Conservation (phyloP, 1,140 invertebrate genomes). For the Zaprionus inermis region DNA sequence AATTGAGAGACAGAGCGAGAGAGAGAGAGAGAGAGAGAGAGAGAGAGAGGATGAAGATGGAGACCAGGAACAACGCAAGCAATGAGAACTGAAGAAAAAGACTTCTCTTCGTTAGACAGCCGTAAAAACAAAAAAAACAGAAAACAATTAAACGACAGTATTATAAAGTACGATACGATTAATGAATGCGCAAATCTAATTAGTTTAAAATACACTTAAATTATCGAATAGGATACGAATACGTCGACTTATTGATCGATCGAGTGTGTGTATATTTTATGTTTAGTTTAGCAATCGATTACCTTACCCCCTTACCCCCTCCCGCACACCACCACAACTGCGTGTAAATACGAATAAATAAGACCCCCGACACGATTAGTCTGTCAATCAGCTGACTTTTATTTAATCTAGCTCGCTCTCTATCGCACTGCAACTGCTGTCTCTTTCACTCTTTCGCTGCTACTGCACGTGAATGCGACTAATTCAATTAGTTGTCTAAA, state of each 20-base stretch:
- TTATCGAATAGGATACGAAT: slow-evolving; percentile 36
- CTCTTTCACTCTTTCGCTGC: neutral
- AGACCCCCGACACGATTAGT: slow-evolving; percentile 65
- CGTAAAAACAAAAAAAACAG: slow-evolving; percentile 40
- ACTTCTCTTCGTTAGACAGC: slow-evolving; percentile 45
- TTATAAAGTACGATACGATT: slow-evolving; percentile 47
- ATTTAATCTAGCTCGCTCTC: slow-evolving; percentile 30
- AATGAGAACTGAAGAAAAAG: slow-evolving; percentile 34
- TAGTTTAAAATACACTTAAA: slow-evolving; percentile 34
- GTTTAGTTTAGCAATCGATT: slow-evolving; percentile 66
- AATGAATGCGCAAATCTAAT: slow-evolving; percentile 39
- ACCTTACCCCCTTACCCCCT: neutral
- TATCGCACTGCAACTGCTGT: neutral
- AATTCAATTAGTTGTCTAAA: slow-evolving; percentile 76
- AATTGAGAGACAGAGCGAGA: slow-evolving; percentile 85
- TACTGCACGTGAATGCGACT: slow-evolving; percentile 63
- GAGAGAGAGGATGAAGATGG: neutral
- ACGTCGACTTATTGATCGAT: slow-evolving; percentile 20
- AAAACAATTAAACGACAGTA: slow-evolving; percentile 49
- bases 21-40: neutral
- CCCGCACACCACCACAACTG: slow-evolving; percentile 19
- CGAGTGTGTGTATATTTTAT: slow-evolving; percentile 35
- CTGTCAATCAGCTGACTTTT: slow-evolving; percentile 76
- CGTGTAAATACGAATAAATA: slow-evolving; percentile 78
- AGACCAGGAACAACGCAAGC: neutral